Evolutionary conservation across 2,888 invertebrate genomes (phyloP), one percentile per base, ranked within the genome.

Genomic region (Antheraea yamamai): DNA sequence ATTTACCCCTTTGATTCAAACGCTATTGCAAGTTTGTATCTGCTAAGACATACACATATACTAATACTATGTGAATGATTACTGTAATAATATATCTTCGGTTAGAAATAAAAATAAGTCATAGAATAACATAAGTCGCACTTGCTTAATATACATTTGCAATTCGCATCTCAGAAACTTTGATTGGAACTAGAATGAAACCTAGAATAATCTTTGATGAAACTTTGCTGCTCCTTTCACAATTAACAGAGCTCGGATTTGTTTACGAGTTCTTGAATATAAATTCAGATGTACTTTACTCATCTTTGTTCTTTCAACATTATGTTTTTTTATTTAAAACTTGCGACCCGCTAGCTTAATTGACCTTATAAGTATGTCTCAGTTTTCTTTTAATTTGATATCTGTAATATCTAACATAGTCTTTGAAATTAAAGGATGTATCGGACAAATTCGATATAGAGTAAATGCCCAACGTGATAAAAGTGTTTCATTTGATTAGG

Each of bases 121-220:
- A 30, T 30, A 66, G 0, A 66, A 10, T 66, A 30, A 30, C 4
- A 66, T 16, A 66, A 30, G 26, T 14, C 64, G 12, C 14, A 14
- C 14, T 70, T 18, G 61, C 20, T 51, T 12, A 23, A 12, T 35
- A 75, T 75, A 72, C 78, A 74, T 66, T 78, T 78, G 74, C 64
- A 74, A 75, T 79, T 68, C 77, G 77, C 75, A 76, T 78, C 75
- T 75, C 79, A 77, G 72, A 83, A 88, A 88, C 83, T 88, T 87
- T 83, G 85, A 87, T 87, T 87, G 86, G 76, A 82, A 83, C 81
- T 80, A 78, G 79, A 82, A 83, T 81, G 82, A 80, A 82, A 79
- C 78, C 74, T 73, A 74, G 79, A 79, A 82, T 86, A 82, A 87
- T 86, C 85, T 84, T 82, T 81, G 81, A 84, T 85, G 83, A 80